Conservation (phyloP, 92 coral and sea anemone genomes). For the Meandrina meandrites region DNA sequence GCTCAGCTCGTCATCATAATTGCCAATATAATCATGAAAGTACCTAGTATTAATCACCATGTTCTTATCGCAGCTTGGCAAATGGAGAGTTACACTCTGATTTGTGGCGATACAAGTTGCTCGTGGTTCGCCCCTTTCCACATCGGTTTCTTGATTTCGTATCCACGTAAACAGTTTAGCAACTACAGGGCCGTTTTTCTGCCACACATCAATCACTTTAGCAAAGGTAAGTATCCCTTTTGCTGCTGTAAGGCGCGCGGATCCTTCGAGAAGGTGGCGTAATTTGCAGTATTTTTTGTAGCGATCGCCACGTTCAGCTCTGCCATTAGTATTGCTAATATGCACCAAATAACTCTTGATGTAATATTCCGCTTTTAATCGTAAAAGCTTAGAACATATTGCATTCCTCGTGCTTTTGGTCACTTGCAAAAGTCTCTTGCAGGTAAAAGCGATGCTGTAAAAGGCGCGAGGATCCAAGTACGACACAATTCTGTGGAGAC, state of each 20-base stretch:
- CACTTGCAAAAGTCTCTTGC: constrained; percentile 45
- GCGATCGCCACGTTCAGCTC: not conserved
- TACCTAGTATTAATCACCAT: constrained; percentile 26
- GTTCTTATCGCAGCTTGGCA: constrained; percentile 35
- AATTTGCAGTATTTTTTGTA: not conserved
- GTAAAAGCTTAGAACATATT: constrained; percentile 36
- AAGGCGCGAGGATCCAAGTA: not conserved
- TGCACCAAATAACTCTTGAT: constrained; percentile 30
- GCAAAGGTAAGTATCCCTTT: constrained; percentile 27
- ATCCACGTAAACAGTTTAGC: constrained; percentile 72
- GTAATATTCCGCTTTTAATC: constrained; percentile 51
- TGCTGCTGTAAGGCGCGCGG: constrained; percentile 13
- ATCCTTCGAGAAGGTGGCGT: constrained; percentile 1
- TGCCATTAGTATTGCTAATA: not conserved
- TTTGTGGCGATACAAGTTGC: constrained; percentile 2
- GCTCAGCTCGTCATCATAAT: constrained; percentile 13
- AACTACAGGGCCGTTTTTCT: constrained; percentile 65
- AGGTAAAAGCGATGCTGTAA: constrained; percentile 15
- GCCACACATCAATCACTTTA: constrained; percentile 54
- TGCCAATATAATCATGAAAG: constrained; percentile 25
- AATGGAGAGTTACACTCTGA: constrained; percentile 20
- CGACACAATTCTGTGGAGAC: not conserved
- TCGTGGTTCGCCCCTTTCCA: constrained; percentile 15
- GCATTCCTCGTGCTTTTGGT: constrained; percentile 30
- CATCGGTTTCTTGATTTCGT: constrained; percentile 16